Evolutionary conservation across 1,140 invertebrate genomes (phyloP).

Genomic region (Zaprionus ornatus): DNA sequence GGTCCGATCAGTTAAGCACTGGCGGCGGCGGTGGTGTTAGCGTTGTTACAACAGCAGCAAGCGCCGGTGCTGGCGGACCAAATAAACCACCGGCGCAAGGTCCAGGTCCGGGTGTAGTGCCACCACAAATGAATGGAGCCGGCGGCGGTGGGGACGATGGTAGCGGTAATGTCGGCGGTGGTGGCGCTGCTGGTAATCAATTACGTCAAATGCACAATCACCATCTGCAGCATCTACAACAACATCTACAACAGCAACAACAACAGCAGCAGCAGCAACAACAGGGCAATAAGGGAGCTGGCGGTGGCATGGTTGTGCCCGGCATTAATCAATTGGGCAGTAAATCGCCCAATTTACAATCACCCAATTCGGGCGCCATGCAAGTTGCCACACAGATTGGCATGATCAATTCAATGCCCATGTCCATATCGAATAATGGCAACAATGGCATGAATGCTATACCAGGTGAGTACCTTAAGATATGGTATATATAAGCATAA

Average conservation of each 20-base stretch:
- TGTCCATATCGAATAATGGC: slow-evolving; percentile 87
- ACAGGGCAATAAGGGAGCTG: slow-evolving; percentile 86
- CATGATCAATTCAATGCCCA: slow-evolving; percentile 86
- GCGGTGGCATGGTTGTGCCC: slow-evolving; percentile 87
- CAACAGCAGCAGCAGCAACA: slow-evolving; percentile 59
- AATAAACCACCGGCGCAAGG: slow-evolving; percentile 88
- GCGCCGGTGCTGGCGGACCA: slow-evolving; percentile 80
- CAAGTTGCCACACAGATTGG: slow-evolving; percentile 84
- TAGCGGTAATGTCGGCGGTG: slow-evolving; percentile 84
- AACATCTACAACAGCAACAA: slow-evolving; percentile 76
- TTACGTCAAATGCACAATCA: slow-evolving; percentile 85
- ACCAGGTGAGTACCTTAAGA: slow-evolving; percentile 84
- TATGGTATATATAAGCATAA: not conserved
- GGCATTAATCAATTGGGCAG: slow-evolving; percentile 89
- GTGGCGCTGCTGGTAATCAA: slow-evolving; percentile 68
- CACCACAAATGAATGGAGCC: slow-evolving; percentile 87
- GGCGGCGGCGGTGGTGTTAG: slow-evolving; percentile 86
- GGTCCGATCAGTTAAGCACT: slow-evolving; percentile 87
- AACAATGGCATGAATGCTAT: slow-evolving; percentile 88
- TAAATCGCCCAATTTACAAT: slow-evolving; percentile 92
- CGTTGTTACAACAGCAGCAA: slow-evolving; percentile 86
- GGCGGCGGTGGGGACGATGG: slow-evolving; percentile 86
- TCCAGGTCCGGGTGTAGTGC: slow-evolving; percentile 88
- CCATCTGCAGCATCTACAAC: slow-evolving; percentile 79
- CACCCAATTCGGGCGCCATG: slow-evolving; percentile 89